Conservation (phyloP, 2,888 invertebrate species). For the Priocnemis perturbator region DNA sequence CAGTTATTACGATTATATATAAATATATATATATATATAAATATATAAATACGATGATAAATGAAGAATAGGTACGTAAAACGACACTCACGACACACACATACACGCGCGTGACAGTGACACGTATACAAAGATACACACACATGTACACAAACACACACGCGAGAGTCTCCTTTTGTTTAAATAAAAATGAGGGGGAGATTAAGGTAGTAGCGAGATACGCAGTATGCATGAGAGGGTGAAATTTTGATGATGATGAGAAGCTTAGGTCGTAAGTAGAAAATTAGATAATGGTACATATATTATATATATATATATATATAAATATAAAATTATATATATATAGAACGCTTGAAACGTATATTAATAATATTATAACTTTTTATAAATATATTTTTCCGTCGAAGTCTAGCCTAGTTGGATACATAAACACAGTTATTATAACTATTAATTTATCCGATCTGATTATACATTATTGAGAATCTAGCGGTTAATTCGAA, state of each 20-base stretch:
- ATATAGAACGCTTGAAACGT: conserved; percentile 74
- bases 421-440: conserved; percentile 68
- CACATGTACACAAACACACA: conserved; percentile 32
- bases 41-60: conserved; percentile 33
- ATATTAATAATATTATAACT: conserved; percentile 73
- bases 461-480: conserved; percentile 58
- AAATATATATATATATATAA: conserved; percentile 31
- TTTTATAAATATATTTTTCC: conserved; percentile 76
- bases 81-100: conserved; percentile 11
- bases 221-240: conserved; percentile 51
- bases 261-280: conserved; percentile 67
- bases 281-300: conserved; percentile 63
- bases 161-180: conserved; percentile 27
- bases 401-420: conserved; percentile 75
- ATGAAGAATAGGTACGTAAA: conserved; percentile 35
- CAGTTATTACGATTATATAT: conserved; percentile 53
- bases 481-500: conserved; percentile 63
- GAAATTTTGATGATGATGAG: conserved; percentile 54
- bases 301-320: conserved; percentile 57
- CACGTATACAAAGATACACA: conserved; percentile 16
- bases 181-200: conserved; percentile 10
- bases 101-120: not conserved
- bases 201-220: conserved; percentile 24
- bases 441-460: conserved; percentile 72
- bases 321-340: conserved; percentile 51